These are phyloP conservation scores for Mirounga angustirostris DNA, from an alignment of 2,113 vertebrate species.

Conservation along the genomic window DNA sequence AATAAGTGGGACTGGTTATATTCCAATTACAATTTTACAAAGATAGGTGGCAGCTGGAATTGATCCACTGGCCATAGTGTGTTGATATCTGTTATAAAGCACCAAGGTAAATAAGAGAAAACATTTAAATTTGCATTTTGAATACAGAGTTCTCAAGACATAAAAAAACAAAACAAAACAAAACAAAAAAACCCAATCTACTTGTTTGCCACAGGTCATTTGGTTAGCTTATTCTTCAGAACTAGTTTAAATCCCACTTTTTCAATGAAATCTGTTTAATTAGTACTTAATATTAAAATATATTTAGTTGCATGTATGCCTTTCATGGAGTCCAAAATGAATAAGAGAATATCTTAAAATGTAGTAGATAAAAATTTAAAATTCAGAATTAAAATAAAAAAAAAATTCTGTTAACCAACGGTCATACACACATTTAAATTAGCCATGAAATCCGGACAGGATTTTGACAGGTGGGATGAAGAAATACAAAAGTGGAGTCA, in stretches of 20 bases:
- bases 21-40: neutral
- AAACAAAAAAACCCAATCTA: neutral
- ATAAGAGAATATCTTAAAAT: neutral
- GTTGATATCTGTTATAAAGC: neutral
- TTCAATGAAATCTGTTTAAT: neutral
- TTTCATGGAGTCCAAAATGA: neutral
- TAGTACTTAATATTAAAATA: neutral
- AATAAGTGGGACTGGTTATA: neutral
- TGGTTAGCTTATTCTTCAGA: neutral
- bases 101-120: neutral
- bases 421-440: neutral
- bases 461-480: neutral
- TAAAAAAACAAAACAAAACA: neutral
- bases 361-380: neutral
- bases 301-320: neutral
- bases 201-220: neutral
- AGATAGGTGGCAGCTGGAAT: neutral
- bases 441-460: neutral
- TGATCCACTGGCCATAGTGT: neutral
- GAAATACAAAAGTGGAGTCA: neutral
- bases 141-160: neutral
- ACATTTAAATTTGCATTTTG: neutral
- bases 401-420: neutral
- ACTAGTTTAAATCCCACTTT: neutral
- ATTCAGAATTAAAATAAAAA: neutral